These are phyloP conservation scores for Erpobdella octoculata DNA, from an alignment of 2,888 invertebrate species.

Conservation along the genomic window DNA sequence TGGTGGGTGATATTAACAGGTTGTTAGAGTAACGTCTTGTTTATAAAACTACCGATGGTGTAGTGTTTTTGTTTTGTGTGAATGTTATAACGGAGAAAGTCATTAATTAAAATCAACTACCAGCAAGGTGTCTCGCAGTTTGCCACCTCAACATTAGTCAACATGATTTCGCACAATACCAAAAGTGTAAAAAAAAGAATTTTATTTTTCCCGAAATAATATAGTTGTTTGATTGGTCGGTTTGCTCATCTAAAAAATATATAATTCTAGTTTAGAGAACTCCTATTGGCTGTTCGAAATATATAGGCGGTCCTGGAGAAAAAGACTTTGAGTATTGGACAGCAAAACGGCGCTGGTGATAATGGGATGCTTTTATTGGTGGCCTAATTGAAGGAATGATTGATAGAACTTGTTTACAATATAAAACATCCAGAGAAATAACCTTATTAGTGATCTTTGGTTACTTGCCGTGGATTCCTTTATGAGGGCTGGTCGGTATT, in stretches of 20 bases:
- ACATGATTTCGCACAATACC: too few relatives aligned
- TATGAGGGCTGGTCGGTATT: too few relatives aligned
- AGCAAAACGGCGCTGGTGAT: not conserved
- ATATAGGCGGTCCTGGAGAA: not conserved
- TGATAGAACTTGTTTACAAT: not conserved
- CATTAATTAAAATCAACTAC: not conserved
- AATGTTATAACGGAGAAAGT: not conserved
- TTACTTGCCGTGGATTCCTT: too few relatives aligned
- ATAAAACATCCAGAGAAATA: too few relatives aligned
- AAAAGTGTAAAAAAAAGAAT: too few relatives aligned
- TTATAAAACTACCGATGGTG: too few relatives aligned
- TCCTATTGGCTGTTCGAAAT: not conserved
- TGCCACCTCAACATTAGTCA: too few relatives aligned
- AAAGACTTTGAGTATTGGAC: not conserved
- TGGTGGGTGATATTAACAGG: too few relatives aligned
- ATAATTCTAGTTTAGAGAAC: not conserved
- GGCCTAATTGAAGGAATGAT: not conserved
- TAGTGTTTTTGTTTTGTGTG: not conserved
- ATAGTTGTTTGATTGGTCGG: not conserved
- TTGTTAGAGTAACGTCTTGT: too few relatives aligned
- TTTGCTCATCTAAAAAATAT: not conserved
- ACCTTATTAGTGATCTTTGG: too few relatives aligned
- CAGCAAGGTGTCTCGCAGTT: not conserved
- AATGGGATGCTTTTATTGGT: slow-evolving; percentile 7
- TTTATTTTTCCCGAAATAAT: too few relatives aligned